Base-by-base conservation (phyloP, 2,888 invertebrate genomes). In the Quadroppia sp. region DNA sequence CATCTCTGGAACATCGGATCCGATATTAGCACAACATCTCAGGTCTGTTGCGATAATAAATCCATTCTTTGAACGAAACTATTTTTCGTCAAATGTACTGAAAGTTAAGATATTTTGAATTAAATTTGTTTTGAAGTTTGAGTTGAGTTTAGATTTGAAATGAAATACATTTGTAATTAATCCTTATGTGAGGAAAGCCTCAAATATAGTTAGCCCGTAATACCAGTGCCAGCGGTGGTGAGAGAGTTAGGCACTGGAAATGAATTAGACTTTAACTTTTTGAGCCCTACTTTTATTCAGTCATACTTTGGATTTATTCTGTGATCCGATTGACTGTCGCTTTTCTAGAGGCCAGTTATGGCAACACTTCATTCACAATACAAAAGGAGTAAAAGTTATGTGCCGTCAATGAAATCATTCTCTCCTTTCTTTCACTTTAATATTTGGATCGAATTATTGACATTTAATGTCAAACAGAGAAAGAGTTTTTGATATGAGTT, bases 401-500 rank as follows among this genome's bases (percentile, higher is more conserved):
- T 23, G 23, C 53, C 23, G n/a, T 53, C 25, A 25, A 11, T 25
- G 53, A 23, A 53, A 23, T 50, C 53, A 53, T 25, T 32, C 23
- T 17, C 3, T 30, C 32, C 32, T 32, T 4, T 28, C 23, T 53
- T 7, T 20, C 23, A 25, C 32, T 17, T 15, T 32, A 17, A 23
- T 23, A 32, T 23, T 13, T 2, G 59, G 67, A 67, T 67, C 67
- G 67, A 67, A 67, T 67, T 67, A 67, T 67, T 67, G 67, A 67
- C 67, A 67, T 67, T 67, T 67, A 67, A 67, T 67, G 40, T 67
- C 40, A 67, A 67, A 67, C 23, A 61, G 61, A 61, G 53, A 53
- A 53, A 53, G 53, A 53, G 53, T 53, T 53, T 53, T 53, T 25
- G 53, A 53, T 53, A 53, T 6, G 53, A 23, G 53, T 53, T 59